Evolutionary conservation across 2,888 invertebrate species (phyloP).

Genomic region (Neoaliturus tenellus): DNA sequence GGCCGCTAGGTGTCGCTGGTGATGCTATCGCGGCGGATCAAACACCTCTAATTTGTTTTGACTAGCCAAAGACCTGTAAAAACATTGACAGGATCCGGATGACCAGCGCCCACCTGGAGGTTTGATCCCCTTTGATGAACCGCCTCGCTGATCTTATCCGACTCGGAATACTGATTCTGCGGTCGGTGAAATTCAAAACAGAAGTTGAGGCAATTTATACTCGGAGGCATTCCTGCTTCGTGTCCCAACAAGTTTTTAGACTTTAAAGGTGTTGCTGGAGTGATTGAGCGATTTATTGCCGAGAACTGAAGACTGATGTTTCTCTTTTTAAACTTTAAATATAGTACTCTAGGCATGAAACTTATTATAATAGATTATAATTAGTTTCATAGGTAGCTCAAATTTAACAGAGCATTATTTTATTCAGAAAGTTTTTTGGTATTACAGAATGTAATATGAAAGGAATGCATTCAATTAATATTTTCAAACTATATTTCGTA

Average conservation of each 20-base stretch:
- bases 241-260: neutral
- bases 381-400: no score
- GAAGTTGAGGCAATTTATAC: neutral
- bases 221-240: neutral
- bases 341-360: no score
- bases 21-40: constrained; percentile 7
- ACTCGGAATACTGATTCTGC: neutral
- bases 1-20: neutral
- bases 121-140: neutral
- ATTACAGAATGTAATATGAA: no score
- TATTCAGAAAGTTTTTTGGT: no score
- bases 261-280: neutral
- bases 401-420: no score
- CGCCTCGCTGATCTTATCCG: neutral
- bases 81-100: constrained; percentile 33
- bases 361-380: no score
- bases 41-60: constrained; percentile 35
- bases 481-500: no score
- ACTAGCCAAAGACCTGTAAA: constrained; percentile 24
- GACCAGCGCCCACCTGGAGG: constrained; percentile 1
- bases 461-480: no score
- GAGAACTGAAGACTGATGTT: neutral
- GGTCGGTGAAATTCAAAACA: neutral
- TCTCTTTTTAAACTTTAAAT: neutral
- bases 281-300: neutral